These are phyloP conservation scores for Dasysyrphus albostriatus DNA, from an alignment of 2,888 invertebrate species.

Conservation along the genomic window DNA sequence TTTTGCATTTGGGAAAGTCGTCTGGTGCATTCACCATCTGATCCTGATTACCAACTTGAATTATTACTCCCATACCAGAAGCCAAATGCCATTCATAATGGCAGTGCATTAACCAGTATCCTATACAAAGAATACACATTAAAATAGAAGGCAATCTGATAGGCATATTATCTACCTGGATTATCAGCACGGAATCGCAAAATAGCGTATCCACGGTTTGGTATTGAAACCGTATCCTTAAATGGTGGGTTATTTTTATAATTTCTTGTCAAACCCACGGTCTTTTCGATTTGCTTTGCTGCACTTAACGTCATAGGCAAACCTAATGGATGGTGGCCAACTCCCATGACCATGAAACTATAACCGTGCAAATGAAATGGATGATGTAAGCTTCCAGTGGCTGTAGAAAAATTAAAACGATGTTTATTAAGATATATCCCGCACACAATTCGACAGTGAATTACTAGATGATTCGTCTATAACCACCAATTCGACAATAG, in stretches of 20 bases:
- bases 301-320: constrained; percentile 76
- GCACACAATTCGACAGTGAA: constrained; percentile 10
- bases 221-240: constrained; percentile 81
- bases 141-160: background rate
- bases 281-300: constrained; percentile 78
- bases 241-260: constrained; percentile 77
- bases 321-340: constrained; percentile 77
- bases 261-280: constrained; percentile 63
- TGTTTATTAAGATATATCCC: background rate
- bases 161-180: constrained; percentile 75
- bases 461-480: constrained; percentile 80
- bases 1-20: constrained; percentile 91
- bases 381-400: constrained; percentile 80
- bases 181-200: constrained; percentile 79
- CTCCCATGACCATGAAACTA: constrained; percentile 80
- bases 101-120: constrained; percentile 80
- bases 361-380: constrained; percentile 82
- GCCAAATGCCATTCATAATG: constrained; percentile 80
- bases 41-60: constrained; percentile 84
- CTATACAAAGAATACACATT: constrained; percentile 58
- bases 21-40: constrained; percentile 88
- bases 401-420: constrained; percentile 75
- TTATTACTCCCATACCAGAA: constrained; percentile 79
- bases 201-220: constrained; percentile 80
- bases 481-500: constrained; percentile 80